Evolutionary conservation across 2,113 vertebrate species (phyloP).

Genomic region (Xenopus laevis): DNA sequence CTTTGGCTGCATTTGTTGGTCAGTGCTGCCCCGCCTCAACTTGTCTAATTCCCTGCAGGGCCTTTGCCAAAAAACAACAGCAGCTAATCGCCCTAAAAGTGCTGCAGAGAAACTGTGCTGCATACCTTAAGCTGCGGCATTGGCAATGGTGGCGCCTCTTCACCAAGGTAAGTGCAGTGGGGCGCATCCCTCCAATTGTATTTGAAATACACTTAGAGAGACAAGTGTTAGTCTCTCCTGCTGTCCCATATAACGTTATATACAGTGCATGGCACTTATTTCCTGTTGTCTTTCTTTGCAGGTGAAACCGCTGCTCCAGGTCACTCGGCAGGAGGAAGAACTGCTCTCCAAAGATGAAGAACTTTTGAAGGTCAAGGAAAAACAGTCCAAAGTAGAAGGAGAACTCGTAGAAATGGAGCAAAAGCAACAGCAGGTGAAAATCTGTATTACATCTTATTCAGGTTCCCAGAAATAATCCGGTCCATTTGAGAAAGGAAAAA

Average conservation of each 20-base stretch:
- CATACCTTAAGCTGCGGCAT: conserved; percentile 90
- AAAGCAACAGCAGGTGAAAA: conserved; percentile 90
- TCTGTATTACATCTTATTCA: background rate
- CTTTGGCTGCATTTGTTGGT: too few relatives aligned
- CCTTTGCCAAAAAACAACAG: conserved; percentile 95
- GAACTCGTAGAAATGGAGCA: conserved; percentile 90
- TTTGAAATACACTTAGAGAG: background rate
- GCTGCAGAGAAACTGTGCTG: conserved; percentile 94
- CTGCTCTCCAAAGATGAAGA: conserved; percentile 96
- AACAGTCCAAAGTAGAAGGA: conserved; percentile 87
- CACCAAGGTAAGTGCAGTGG: conserved; percentile 75
- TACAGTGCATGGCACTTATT: background rate
- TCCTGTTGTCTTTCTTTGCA: conserved; percentile 47
- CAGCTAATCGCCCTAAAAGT: conserved; percentile 95
- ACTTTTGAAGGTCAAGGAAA: conserved; percentile 92
- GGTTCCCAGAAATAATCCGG: background rate
- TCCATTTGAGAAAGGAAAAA: too few relatives aligned
- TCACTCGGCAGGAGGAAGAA: conserved; percentile 95
- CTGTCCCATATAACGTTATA: background rate
- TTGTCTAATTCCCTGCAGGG: conserved; percentile 60
- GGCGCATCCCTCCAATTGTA: accelerated
- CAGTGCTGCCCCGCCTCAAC: too few relatives aligned
- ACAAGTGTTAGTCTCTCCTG: background rate
- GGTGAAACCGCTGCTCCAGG: conserved; percentile 98
- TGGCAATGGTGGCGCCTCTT: conserved; percentile 99